These are phyloP conservation scores for Electrona antarctica DNA, from an alignment of 2,113 vertebrate genomes.

Conservation along the genomic window DNA sequence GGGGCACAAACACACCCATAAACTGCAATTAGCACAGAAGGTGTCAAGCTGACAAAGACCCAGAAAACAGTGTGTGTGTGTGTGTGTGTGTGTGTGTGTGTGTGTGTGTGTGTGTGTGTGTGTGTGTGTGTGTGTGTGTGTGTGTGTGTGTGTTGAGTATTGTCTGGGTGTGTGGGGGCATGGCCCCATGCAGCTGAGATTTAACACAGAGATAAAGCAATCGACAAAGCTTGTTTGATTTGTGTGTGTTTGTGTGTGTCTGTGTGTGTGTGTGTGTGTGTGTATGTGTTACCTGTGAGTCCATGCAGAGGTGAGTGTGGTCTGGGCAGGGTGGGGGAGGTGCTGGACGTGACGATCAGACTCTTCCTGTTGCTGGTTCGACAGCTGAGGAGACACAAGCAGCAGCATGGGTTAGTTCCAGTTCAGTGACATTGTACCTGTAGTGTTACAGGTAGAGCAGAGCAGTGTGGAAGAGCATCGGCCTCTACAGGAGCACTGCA, in stretches of 20 bases:
- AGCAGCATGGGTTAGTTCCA: not conserved
- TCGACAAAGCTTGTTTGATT: not conserved
- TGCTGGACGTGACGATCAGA: constrained; percentile 96
- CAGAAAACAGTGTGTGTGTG: not conserved
- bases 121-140: too few relatives aligned
- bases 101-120: not conserved
- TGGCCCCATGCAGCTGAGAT: too few relatives aligned
- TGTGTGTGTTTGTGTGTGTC: not conserved
- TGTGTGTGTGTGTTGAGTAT: not conserved
- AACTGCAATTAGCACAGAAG: too few relatives aligned
- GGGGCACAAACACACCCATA: too few relatives aligned
- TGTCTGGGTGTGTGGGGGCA: too few relatives aligned
- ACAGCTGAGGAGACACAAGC: constrained; percentile 82
- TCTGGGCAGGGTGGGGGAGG: constrained; percentile 94
- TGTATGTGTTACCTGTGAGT: constrained; percentile 85
- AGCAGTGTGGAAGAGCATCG: not conserved
- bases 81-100: too few relatives aligned
- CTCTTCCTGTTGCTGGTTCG: constrained; percentile 97
- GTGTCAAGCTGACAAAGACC: not conserved
- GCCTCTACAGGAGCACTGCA: constrained; percentile 6
- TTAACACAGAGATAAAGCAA: not conserved
- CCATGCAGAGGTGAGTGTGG: constrained; percentile 96
- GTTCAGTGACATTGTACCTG: not conserved
- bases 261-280: constrained; percentile 6
- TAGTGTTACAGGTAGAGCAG: not conserved